Base-by-base conservation (phyloP, 2,113 vertebrate species). In the Myiagra hebetior region DNA sequence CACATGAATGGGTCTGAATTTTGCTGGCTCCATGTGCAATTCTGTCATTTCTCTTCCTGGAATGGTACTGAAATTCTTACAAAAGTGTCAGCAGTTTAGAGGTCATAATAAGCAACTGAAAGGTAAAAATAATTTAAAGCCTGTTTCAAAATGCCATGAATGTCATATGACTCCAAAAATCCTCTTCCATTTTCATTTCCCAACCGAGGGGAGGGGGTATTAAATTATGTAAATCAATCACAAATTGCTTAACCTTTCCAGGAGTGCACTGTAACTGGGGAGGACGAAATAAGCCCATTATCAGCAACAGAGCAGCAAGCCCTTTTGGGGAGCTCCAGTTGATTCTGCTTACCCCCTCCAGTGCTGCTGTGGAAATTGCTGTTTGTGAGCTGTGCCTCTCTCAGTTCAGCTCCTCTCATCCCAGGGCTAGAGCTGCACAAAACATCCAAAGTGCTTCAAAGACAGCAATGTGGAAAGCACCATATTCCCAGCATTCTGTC, bases 201-300 rank as follows among this genome's bases (percentile, higher is more conserved):
- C 95, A 91, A 42, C 39, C 10, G 27, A 74, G n/a, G n/a, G 33
- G 85, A 88, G 59, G 41, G 57, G 59, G 30, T 68, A 94, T 97
- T 97, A 95, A 95, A 96, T 96, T 97, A 96, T 95, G 95, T 62
- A 95, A 97, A 98, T 92, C 63, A 94, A 46, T 30, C 69, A 88
- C 77, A 83, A 94, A 92, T 97, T 97, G 52, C 73, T 97, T 96
- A 97, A 97, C 91, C 85, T 97, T 93, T 96, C 91, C 50, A 68
- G 13, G 88, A 95, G 63, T 30, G 2, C 83, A 91, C 37, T 30
- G 7, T 68, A 89, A 72, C 55, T 28, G 63, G 52, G 52, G 85
- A 97, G 92, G 79, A 93, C 0, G 0, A 97, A 97, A 95, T 88
- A 97, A 97, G 78, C 76, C 84, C 88, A 96, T 97, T 97, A 97